Conservation (phyloP, 2,888 invertebrate genomes). For the Aspidiotus destructor region DNA sequence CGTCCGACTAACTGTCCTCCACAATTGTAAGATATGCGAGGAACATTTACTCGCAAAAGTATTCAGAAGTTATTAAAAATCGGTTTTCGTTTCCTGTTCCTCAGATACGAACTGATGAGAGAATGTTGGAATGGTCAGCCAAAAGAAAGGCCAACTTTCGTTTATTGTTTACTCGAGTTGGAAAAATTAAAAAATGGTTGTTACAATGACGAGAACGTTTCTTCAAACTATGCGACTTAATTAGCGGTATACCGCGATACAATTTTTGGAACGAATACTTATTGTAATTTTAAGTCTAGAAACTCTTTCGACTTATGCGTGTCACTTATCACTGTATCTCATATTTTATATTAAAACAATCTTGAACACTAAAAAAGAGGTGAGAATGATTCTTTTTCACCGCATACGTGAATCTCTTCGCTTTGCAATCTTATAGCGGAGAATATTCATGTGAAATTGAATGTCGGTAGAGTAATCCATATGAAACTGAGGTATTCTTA, state of each 20-base stretch:
- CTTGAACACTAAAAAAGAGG: no score
- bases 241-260: not conserved
- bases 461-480: no score
- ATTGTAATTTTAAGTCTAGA: no score
- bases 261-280: no score
- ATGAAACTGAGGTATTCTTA: no score
- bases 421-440: no score
- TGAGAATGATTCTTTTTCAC: no score
- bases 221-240: not conserved
- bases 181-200: slow-evolving; percentile 42
- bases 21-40: slow-evolving; percentile 51
- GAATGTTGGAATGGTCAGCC: slow-evolving; percentile 80
- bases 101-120: slow-evolving; percentile 71
- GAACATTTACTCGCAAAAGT: not conserved
- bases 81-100: not conserved
- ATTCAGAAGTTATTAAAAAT: not conserved
- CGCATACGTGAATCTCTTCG: no score
- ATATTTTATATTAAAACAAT: no score
- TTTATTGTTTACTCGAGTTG: slow-evolving; percentile 61
- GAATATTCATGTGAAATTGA: no score
- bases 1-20: slow-evolving; percentile 76
- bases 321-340: no score
- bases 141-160: slow-evolving; percentile 78
- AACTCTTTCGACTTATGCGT: no score
- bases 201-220: not conserved